Percentiles rank a stretch among this genome's conserved stretches.
Evolutionary conservation across 2,888 invertebrate species (phyloP).

Genomic region (Cetonia aurata): DNA sequence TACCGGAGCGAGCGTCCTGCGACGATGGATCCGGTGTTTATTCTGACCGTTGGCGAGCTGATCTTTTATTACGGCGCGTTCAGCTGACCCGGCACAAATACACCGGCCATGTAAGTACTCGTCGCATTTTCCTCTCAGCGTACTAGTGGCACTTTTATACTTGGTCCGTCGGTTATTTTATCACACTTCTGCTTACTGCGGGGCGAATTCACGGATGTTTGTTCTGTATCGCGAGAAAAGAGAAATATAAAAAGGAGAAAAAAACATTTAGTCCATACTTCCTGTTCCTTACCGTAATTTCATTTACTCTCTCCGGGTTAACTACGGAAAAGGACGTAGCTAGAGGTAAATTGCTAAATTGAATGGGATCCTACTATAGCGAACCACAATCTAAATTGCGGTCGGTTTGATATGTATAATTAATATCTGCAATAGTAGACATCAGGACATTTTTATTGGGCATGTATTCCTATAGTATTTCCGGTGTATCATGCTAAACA

Average conservation of each 20-base stretch:
- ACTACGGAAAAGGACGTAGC: constrained; percentile 6
- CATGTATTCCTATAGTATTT: too few species aligned
- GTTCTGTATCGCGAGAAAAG: constrained; percentile 5
- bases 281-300: constrained; percentile 23
- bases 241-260: constrained; percentile 7
- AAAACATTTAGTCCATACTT: constrained; percentile 20
- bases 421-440: background rate
- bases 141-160: constrained; percentile 21
- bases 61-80: constrained; percentile 27
- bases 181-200: background rate
- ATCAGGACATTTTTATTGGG: background rate
- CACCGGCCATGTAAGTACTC: constrained; percentile 19
- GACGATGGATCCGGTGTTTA: constrained; percentile 28
- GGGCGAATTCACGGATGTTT: constrained; percentile 18
- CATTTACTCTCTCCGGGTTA: constrained; percentile 3
- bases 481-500: too few species aligned
- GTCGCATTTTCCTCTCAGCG: constrained; percentile 6
- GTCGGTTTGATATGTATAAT: constrained; percentile 16
- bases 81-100: constrained; percentile 27
- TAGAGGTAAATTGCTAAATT: background rate
- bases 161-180: background rate
- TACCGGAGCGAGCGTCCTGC: constrained; percentile 2
- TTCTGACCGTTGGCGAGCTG: constrained; percentile 27
- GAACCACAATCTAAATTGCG: background rate
- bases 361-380: background rate